Evolutionary conservation across 2,888 invertebrate genomes (phyloP).

Genomic region (Dysmachus trigonus): DNA sequence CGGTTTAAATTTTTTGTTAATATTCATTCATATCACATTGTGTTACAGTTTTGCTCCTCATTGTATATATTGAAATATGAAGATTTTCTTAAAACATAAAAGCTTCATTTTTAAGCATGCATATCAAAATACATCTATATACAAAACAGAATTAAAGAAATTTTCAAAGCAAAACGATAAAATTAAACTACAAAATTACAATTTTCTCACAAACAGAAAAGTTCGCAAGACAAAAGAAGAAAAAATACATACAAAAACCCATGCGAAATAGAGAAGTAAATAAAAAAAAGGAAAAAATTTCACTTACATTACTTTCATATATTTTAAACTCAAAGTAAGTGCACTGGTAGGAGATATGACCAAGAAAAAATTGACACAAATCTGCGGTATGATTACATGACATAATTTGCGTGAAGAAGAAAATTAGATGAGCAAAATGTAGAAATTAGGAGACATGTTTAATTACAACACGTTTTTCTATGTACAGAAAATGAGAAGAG

Average conservation of each 20-base stretch:
- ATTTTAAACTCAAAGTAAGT: conserved; percentile 1
- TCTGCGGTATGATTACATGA: background rate
- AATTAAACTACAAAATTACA: background rate
- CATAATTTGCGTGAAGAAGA: background rate
- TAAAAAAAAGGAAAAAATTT: background rate
- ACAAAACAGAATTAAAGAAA: background rate
- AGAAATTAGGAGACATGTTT: background rate
- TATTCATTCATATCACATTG: too few species aligned
- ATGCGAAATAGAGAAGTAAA: background rate
- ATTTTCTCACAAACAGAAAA: background rate
- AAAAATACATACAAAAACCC: background rate
- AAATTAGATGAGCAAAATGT: background rate
- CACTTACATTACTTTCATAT: conserved; percentile 5
- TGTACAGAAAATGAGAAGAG: conserved; percentile 31
- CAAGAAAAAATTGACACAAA: background rate
- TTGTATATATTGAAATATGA: too few species aligned
- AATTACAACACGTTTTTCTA: background rate
- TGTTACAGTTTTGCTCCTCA: too few species aligned
- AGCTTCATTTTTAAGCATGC: background rate
- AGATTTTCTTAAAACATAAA: background rate
- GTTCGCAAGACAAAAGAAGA: background rate
- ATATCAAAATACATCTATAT: background rate
- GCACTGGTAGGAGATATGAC: background rate
- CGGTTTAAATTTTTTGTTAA: too few species aligned
- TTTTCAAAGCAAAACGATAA: background rate